Evolutionary conservation across 2,113 vertebrate genomes (phyloP).

Genomic region (Mystacornis crossleyi): DNA sequence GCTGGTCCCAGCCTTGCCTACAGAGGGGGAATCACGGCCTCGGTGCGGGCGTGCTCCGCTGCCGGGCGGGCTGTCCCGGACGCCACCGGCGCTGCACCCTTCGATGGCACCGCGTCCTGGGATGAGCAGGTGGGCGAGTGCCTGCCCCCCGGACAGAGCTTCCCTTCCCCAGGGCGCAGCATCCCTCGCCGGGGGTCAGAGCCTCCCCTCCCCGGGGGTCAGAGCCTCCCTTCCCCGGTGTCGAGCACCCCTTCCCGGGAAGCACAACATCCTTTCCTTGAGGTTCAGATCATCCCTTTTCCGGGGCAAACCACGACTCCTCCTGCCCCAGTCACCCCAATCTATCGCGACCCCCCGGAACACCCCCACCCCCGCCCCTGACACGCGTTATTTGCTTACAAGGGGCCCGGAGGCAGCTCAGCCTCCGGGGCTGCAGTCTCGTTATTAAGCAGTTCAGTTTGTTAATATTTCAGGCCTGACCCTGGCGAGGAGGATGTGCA

Average conservation of each 20-base stretch:
- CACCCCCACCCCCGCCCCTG: background rate
- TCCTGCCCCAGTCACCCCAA: background rate
- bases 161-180: background rate
- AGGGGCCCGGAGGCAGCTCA: slow-evolving; percentile 19
- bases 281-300: background rate
- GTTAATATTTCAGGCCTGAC: slow-evolving; percentile 70
- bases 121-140: background rate
- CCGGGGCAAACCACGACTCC: background rate
- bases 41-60: background rate
- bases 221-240: background rate
- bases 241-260: background rate
- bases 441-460: slow-evolving; percentile 65
- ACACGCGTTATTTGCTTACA: slow-evolving; percentile 58
- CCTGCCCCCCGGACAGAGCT: background rate
- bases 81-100: accelerated
- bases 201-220: background rate
- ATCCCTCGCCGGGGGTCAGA: background rate
- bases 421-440: slow-evolving; percentile 29
- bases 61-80: background rate
- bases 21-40: background rate
- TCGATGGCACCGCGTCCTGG: background rate
- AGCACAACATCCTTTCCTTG: background rate
- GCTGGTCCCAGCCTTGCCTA: background rate
- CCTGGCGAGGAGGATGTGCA: slow-evolving; percentile 18
- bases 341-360: accelerated